Evolutionary conservation across 2,888 invertebrate genomes (phyloP), one percentile per base, ranked within the genome.

Genomic region (Cistogaster globosa): DNA sequence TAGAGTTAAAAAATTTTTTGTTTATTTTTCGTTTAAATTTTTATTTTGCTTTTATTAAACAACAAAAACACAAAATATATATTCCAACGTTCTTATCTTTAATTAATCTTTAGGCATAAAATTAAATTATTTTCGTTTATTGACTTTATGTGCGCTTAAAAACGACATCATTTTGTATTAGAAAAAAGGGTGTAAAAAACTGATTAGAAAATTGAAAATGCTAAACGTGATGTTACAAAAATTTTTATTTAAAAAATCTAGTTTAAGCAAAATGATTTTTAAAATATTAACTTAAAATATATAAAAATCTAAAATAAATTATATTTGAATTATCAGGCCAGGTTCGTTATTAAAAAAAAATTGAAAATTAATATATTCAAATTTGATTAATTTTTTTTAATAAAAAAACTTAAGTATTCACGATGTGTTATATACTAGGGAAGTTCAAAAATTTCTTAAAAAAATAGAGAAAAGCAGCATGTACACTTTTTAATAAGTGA

Each of bases 41-140:
- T 75, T 53, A 20, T 62, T 62, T 42, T 42, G 65, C 63, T 76
- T 75, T 75, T 80, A 84, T 74, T 72, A 72, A 78, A 83, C 63
- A 20, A 69, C 63, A 81, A 75, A 81, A 65, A 51, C 55, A 57
- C 51, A 79, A 79, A 32, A 32, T 4, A 32, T 4, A 32, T 32
- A 32, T 32, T 32, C 51, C 65, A 72, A 58, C 38, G 68, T 32
- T 58, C 32, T 81, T 65, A 75, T 76, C 75, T 81, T 76, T 75
- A 81, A 77, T 82, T 72, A 82, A 85, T 78, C 77, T 82, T 82
- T 76, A 51, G 69, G 69, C 69, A 58, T 71, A 69, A 69, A 82
- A 81, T 63, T 45, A 22, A 74, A 81, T 57, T 68, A 11, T 58
- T 18, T 69, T 45, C 18, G 18, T 48, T 45, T 58, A 36, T 20